Conservation (phyloP, 2,888 invertebrate species). For the Amblyjoppa proteus region DNA sequence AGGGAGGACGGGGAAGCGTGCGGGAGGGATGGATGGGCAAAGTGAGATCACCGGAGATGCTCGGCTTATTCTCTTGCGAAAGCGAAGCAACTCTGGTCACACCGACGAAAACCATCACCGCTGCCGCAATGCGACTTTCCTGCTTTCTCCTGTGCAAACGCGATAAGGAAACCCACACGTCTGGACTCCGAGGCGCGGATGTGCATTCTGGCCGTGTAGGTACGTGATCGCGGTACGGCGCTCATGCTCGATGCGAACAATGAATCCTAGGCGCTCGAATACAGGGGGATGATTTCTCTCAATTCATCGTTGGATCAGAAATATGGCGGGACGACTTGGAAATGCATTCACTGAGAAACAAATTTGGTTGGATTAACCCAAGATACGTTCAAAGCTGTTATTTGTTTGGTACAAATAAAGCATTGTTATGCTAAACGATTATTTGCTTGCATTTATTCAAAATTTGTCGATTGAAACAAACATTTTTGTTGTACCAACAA, state of each 20-base stretch:
- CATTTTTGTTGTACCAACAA: too few relatives aligned
- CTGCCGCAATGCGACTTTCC: conserved; percentile 52
- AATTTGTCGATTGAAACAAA: too few relatives aligned
- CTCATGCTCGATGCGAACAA: background rate
- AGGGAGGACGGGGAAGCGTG: background rate
- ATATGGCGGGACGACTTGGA: background rate
- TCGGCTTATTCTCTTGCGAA: conserved; percentile 21
- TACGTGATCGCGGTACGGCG: background rate
- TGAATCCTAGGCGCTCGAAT: background rate
- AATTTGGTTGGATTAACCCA: too few relatives aligned
- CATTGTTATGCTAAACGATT: too few relatives aligned
- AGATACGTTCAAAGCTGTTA: too few relatives aligned
- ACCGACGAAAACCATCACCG: conserved; percentile 6
- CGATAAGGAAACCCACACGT: background rate
- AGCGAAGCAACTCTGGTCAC: conserved; percentile 14
- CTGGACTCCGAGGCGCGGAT: background rate
- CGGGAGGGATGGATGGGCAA: background rate
- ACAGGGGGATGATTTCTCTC: background rate
- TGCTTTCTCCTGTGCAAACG: conserved; percentile 30
- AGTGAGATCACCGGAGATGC: conserved; percentile 20
- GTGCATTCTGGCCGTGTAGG: background rate
- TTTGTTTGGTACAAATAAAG: too few relatives aligned
- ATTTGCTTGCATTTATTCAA: too few relatives aligned
- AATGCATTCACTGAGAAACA: too few relatives aligned
- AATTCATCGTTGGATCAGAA: background rate